Conservation (phyloP, 2,888 invertebrate genomes). For the Rutpela maculata region DNA sequence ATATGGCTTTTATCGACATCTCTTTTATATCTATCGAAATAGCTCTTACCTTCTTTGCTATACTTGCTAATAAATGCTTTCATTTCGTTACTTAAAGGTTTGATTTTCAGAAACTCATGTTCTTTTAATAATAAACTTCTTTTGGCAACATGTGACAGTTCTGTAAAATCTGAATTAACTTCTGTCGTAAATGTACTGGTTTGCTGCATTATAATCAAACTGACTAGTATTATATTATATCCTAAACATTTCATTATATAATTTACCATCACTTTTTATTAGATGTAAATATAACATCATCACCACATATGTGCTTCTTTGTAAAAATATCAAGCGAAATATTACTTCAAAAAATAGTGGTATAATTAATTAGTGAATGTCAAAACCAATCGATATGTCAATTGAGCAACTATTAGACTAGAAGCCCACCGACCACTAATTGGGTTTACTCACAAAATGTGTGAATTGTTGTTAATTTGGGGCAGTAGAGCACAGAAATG, state of each 20-base stretch:
- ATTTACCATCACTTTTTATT: constrained; percentile 6
- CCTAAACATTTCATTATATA: constrained; percentile 13
- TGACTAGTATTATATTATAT: constrained; percentile 14
- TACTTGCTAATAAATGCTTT: constrained; percentile 45
- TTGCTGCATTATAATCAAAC: constrained; percentile 9
- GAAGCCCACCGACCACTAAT: too few species aligned
- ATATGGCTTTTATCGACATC: constrained; percentile 50
- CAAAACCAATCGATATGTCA: not conserved
- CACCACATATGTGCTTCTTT: not conserved
- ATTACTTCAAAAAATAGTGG: constrained; percentile 4
- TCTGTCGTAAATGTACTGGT: not conserved
- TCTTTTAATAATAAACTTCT: constrained; percentile 46
- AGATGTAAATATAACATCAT: constrained; percentile 8
- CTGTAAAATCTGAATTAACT: not conserved
- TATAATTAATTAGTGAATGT: not conserved
- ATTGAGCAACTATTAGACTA: not conserved
- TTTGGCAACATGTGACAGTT: constrained; percentile 36
- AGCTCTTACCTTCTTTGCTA: constrained; percentile 25
- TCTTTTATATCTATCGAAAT: not conserved
- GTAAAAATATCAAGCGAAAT: not conserved
- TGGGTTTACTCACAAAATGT: too few species aligned
- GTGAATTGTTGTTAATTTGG: too few species aligned
- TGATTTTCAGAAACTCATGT: constrained; percentile 43
- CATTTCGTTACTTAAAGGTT: constrained; percentile 49
- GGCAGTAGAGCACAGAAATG: too few species aligned